Base-by-base conservation (phyloP, 2,888 invertebrate genomes). In the Cheilosia grossa region DNA sequence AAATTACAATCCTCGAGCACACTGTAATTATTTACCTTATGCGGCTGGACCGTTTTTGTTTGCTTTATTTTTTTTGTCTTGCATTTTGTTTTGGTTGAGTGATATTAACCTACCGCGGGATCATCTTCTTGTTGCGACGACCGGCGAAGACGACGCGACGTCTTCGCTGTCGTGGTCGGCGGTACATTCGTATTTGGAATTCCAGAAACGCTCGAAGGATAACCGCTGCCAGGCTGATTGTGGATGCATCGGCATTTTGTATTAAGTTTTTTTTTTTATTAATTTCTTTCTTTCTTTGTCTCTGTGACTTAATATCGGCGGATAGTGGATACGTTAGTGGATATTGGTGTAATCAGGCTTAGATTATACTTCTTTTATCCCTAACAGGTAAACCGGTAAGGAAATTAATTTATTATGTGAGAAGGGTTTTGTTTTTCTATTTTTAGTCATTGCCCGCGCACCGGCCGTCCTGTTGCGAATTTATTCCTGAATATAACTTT, bases 11-110 rank as follows among this genome's bases (percentile, higher is more conserved):
- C 85, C 75, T 63, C 75, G 80, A 77, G 85, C 81, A 81, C 64
- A 85, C 81, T 81, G 81, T 85, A 85, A 85, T 85, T 85, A 85
- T 85, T 85, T 85, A 81, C 85, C 85, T 85, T 85, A 66, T 81
- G 80, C 64, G 83, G 83, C 66, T 51, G 51, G 69, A 63, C 44
- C 63, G 61, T 85, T 85, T 85, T 72, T 81, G 67, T 81, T 85
- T 77, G 75, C 66, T 75, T 81, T 85, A 70, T 27, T 75, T 49
- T 61, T 69, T 80, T 64, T 44, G 21, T 58, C 5, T 15, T 33
- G 30, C 15, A 9, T 30, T 15, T 51, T 74, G 37, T 64, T 33
- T 17, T 63, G 51, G 49, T 40, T 44, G 75, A 85, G 80, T 81
- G 70, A 85, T 85, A 85, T 85, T 77, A 85, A 85, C 80, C 85